Evolutionary conservation across 2,888 invertebrate genomes (phyloP).

Genomic region (Andrena camellia): DNA sequence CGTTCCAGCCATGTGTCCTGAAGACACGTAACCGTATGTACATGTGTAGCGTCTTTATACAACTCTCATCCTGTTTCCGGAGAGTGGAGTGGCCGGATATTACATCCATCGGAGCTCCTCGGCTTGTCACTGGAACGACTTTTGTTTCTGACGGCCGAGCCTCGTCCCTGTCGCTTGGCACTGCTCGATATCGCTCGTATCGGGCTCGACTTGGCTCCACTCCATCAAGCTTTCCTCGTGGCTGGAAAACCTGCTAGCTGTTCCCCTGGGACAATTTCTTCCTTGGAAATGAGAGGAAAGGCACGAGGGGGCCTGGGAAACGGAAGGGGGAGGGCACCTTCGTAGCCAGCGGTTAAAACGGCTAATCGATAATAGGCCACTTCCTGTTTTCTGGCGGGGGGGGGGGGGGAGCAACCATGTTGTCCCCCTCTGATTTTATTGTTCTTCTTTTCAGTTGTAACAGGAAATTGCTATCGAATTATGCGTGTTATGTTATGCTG

Average conservation of each 20-base stretch:
- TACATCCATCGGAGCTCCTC: slow-evolving; percentile 69
- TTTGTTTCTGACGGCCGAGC: slow-evolving; percentile 77
- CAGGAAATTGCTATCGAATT: too few species aligned
- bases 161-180: slow-evolving; percentile 47
- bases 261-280: slow-evolving; percentile 38
- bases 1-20: too few species aligned
- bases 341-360: slow-evolving; percentile 5
- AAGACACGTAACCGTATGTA: background rate
- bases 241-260: background rate
- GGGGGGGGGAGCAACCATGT: too few species aligned
- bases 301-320: background rate
- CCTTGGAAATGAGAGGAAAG: background rate
- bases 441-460: too few species aligned
- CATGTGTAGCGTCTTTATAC: slow-evolving; percentile 41
- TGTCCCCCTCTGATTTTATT: too few species aligned
- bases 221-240: slow-evolving; percentile 55
- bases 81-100: slow-evolving; percentile 69
- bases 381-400: too few species aligned
- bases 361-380: slow-evolving; percentile 27
- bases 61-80: slow-evolving; percentile 37
- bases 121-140: slow-evolving; percentile 75
- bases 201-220: slow-evolving; percentile 52
- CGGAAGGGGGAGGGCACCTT: slow-evolving; percentile 10
- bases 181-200: slow-evolving; percentile 31
- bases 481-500: too few species aligned